Base-by-base conservation (phyloP, 2,797 vertebrate species). In the Enteromius unitaeniatus region DNA sequence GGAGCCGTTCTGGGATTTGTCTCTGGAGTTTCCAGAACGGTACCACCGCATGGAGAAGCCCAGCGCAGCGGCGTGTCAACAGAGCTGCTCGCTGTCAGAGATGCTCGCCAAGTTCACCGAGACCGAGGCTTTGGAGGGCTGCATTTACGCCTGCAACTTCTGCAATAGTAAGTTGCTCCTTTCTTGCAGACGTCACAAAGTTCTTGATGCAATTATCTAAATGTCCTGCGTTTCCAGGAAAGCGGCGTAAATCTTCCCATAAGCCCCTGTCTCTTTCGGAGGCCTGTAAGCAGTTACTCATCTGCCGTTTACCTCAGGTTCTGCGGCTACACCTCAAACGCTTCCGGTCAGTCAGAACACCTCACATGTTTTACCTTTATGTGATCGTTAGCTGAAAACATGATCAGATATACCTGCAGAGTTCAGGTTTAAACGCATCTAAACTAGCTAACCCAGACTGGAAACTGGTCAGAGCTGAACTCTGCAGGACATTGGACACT, bases 221-320 rank as follows among this genome's bases (percentile, higher is more conserved):
- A 34, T 6, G 79, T 10, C 69, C 11, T 49, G 4, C 37, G 2
- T 78, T 79, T 64, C n/a, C 88, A 99, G 98, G 96, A 92, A 98
- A 95, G 93, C 95, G 97, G 89, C 95, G 98, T 70, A 99, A 99
- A 92, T 97, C 97, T 82, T 98, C 97, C 92, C 97, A 96, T 64
- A 99, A 99, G 94, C 97, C 97, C 84, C 94, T 99, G 91, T 95
- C 97, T 93, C 95, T 99, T 91, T 98, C 97, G 85, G 98, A 99
- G 95, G 98, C 98, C 79, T 95, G 96, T 88, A 99, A 99, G 94
- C 98, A 99, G 96, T 96, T 99, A 94, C 97, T 99, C 96, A 97
- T 99, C 94, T 99, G 97, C 95, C 96, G 98, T 93, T 97, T 99
- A 98, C 98, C 98, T 99, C 98, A 99, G 96, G 98, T 99, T 95